phyloP scores from a whole-genome alignment of 2,797 vertebrate genomes.

The Semotilus atromaculatus region DNA sequence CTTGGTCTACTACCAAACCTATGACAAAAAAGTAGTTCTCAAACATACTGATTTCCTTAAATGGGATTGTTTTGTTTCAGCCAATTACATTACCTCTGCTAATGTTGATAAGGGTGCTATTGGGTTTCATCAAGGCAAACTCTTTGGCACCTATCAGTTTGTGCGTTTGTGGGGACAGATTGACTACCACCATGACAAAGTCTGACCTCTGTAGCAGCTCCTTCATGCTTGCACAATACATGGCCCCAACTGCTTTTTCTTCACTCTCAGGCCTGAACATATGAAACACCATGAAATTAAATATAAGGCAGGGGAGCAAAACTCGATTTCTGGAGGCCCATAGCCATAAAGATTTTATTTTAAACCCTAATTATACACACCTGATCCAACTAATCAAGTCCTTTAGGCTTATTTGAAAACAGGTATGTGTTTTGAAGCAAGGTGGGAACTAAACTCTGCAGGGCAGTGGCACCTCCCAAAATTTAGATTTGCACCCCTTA shows the following conservation, averaged over 20 bases:
- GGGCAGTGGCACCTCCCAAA: neutral
- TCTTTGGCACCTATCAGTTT: conserved; percentile 78
- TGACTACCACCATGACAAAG: conserved; percentile 78
- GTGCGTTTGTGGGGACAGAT: conserved; percentile 72
- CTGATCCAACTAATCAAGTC: neutral
- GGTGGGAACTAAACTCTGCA: neutral
- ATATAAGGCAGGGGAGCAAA: neutral
- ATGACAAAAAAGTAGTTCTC: conserved; percentile 26
- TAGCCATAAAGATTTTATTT: neutral
- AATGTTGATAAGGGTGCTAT: conserved; percentile 78
- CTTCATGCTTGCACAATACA: conserved; percentile 77
- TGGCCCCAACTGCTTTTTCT: conserved; percentile 76
- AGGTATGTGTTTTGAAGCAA: neutral
- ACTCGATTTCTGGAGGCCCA: neutral
- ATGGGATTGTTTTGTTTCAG: neutral
- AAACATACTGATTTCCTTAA: neutral
- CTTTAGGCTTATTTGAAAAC: neutral
- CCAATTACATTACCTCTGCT: conserved; percentile 75
- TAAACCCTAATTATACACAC: neutral
- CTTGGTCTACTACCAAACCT: conserved; percentile 83
- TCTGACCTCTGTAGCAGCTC: conserved; percentile 79
- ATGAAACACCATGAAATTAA: conserved; percentile 7
- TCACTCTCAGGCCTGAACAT: conserved; percentile 73
- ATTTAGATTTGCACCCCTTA: neutral
- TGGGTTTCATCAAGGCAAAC: conserved; percentile 80